Percentiles rank a stretch among this genome's conserved stretches.
Conservation (phyloP, 2,888 invertebrate genomes). For the Stenurella melanura region DNA sequence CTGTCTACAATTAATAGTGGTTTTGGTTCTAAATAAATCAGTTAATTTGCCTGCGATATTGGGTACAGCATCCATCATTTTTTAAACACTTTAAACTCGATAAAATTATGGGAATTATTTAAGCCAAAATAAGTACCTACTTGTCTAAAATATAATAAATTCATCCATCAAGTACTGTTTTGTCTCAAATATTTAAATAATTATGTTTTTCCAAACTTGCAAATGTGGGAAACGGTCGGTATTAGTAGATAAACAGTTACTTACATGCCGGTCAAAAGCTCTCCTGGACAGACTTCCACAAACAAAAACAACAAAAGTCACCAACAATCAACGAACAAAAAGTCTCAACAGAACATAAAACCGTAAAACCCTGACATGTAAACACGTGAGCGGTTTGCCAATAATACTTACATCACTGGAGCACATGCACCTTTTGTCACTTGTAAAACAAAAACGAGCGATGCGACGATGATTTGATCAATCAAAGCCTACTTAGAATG, state of each 20-base stretch:
- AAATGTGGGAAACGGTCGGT: not conserved
- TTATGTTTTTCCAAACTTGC: not conserved
- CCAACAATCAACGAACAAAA: not conserved
- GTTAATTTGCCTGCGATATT: too few relatives aligned
- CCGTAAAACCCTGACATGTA: slow-evolving; percentile 59
- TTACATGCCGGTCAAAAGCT: slow-evolving; percentile 1
- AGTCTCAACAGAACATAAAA: slow-evolving; percentile 3
- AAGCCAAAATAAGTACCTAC: too few relatives aligned
- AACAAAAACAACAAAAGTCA: slow-evolving; percentile 8
- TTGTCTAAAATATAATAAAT: too few relatives aligned
- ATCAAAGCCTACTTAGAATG: slow-evolving; percentile 45
- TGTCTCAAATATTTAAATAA: not conserved
- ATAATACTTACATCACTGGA: slow-evolving; percentile 59
- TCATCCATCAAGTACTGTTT: not conserved
- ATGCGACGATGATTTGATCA: slow-evolving; percentile 39
- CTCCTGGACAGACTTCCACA: not conserved
- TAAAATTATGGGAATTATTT: too few relatives aligned
- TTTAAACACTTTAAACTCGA: too few relatives aligned
- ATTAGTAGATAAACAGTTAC: not conserved
- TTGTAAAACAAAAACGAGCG: slow-evolving; percentile 48
- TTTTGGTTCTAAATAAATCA: too few relatives aligned
- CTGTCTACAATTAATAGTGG: too few relatives aligned
- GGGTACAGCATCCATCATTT: too few relatives aligned
- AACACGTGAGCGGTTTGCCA: slow-evolving; percentile 61
- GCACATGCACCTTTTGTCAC: slow-evolving; percentile 56